phyloP scores from a whole-genome alignment of 2,888 invertebrate species.

The Agriopis marginaria region DNA sequence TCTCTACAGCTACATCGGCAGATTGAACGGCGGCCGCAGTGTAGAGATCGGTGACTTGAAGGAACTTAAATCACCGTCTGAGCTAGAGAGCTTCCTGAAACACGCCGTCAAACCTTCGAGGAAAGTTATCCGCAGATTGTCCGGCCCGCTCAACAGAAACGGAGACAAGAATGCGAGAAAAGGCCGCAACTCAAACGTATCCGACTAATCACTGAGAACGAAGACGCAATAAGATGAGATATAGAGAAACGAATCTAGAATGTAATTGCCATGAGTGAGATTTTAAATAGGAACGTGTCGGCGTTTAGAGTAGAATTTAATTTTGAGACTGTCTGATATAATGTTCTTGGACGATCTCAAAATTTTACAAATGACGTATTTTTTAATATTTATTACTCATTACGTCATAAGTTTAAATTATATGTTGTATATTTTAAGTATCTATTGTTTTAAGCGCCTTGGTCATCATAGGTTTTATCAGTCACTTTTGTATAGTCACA shows the following conservation, averaged over 20 bases:
- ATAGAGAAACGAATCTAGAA: conserved; percentile 36
- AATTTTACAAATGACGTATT: conserved; percentile 63
- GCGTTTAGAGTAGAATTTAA: conserved; percentile 29
- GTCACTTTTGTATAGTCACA: conserved; percentile 31
- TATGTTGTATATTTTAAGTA: conserved; percentile 45
- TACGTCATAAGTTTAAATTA: conserved; percentile 49
- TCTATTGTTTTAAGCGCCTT: conserved; percentile 34
- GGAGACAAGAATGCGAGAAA: conserved; percentile 24
- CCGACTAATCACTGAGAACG: conserved; percentile 51
- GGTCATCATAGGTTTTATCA: conserved; percentile 24
- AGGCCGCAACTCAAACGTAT: conserved; percentile 19
- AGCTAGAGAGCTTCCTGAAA: conserved; percentile 74
- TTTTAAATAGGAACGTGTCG: conserved; percentile 36
- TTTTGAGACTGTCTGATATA: conserved; percentile 81
- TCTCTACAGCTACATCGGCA: conserved; percentile 68
- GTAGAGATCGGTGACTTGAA: conserved; percentile 70
- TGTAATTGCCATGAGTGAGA: conserved; percentile 44
- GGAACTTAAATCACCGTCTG: conserved; percentile 71
- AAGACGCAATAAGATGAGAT: conserved; percentile 41
- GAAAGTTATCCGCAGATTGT: conserved; percentile 68
- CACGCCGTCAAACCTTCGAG: conserved; percentile 74
- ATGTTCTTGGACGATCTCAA: conserved; percentile 81
- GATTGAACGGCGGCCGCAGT: conserved; percentile 72
- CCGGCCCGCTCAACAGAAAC: conserved; percentile 50
- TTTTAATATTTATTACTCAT: conserved; percentile 44